Evolutionary conservation across 2,113 vertebrate genomes (phyloP).

Genomic region (Laticauda colubrina): DNA sequence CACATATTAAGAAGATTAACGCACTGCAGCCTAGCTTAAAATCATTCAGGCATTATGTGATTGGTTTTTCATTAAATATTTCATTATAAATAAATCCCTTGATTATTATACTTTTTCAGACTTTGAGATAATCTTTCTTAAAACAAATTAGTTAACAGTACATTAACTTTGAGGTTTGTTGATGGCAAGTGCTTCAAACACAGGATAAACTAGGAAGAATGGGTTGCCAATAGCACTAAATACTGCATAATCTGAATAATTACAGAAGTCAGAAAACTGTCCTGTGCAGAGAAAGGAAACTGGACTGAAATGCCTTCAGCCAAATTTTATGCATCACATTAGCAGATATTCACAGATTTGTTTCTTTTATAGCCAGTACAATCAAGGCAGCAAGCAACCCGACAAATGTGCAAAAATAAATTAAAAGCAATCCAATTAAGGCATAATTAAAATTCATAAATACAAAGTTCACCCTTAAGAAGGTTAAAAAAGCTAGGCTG

Average conservation of each 20-base stretch:
- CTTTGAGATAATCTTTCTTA: slow-evolving; percentile 45
- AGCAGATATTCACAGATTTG: background rate
- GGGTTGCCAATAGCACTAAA: background rate
- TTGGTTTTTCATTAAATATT: slow-evolving; percentile 40
- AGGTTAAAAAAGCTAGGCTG: background rate
- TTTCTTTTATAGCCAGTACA: background rate
- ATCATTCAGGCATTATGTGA: slow-evolving; percentile 66
- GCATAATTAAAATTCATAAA: background rate
- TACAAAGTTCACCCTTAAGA: background rate
- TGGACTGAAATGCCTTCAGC: background rate
- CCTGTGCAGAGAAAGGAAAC: background rate
- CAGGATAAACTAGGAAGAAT: slow-evolving; percentile 8
- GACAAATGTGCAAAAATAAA: background rate
- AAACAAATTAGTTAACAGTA: slow-evolving; percentile 73
- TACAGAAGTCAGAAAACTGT: background rate
- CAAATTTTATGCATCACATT: background rate
- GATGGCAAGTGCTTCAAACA: slow-evolving; percentile 58
- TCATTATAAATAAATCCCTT: slow-evolving; percentile 37
- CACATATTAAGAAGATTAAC: slow-evolving; percentile 71
- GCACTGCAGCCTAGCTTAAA: slow-evolving; percentile 41
- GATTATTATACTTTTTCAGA: slow-evolving; percentile 29
- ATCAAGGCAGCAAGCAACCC: background rate
- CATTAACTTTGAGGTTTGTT: slow-evolving; percentile 64
- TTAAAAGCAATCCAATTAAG: background rate
- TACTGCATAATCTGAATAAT: background rate